Base-by-base conservation (phyloP, 2,888 invertebrate genomes). In the Ophraella communa region DNA sequence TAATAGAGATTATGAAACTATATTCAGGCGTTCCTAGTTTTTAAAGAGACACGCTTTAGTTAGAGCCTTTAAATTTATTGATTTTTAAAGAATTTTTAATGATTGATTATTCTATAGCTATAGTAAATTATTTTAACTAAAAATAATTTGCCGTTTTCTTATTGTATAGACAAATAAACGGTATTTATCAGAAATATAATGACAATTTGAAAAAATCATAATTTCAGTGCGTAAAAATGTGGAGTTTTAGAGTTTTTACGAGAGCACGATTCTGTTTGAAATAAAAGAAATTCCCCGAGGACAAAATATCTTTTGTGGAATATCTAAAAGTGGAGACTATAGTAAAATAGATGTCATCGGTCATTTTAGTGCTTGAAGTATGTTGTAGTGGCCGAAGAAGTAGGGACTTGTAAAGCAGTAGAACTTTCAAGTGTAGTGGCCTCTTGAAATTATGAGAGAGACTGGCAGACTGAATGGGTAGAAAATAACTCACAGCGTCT, bases 401-500 rank as follows among this genome's bases (percentile, higher is more conserved):
- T 56, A 62, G 64, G 54, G 63, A 54, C 56, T 55, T 55, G 66
- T 55, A 59, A 68, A 66, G 64, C 56, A 64, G 61, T 55, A 65
- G 68, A 65, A 61, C 65, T 65, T 64, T 65, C 61, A 59, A 66
- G 60, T 65, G 59, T 58, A 61, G 62, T 60, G 55, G 61, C 44
- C 62, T 51, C 66, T 68, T 59, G 62, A 68, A 61, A 64, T 62
- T 65, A 62, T 57, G 35, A 61, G 62, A 61, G 62, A 56, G 44
- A 59, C 62, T 61, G 51, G 57, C 59, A 62, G 23, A 64, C 61
- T 57, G 65, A 71, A 71, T 56, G 68, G 67, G 64, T 70, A 67
- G 65, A 69, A 62, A 66, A 76, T 73, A 71, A 72, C 66, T 75
- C 72, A 73, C 70, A 70, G 68, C 73, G 72, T 72, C 75, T 76